phyloP scores from a whole-genome alignment of 2,888 invertebrate species.

The Melinaea menophilus region DNA sequence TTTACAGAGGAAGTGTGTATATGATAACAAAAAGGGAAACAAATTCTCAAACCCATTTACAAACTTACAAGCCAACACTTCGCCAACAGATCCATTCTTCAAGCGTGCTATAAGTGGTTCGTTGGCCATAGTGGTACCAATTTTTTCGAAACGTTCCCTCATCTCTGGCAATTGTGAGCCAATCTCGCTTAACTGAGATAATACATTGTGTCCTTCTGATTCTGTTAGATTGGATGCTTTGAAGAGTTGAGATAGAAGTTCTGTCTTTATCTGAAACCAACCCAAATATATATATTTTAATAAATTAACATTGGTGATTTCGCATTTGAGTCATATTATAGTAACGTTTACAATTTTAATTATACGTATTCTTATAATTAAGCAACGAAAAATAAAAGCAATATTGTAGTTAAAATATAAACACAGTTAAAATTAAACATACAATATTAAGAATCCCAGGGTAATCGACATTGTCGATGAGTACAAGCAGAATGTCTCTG shows the following conservation, averaged over 20 bases:
- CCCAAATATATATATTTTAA: background rate
- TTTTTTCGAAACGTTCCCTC: conserved; percentile 48
- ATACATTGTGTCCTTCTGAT: conserved; percentile 60
- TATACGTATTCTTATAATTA: too few species aligned
- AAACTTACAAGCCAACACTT: conserved; percentile 38
- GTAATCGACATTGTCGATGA: conserved; percentile 67
- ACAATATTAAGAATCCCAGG: conserved; percentile 56
- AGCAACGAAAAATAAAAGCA: background rate
- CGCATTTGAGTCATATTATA: too few species aligned
- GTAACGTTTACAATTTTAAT: too few species aligned
- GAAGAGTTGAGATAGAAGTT: conserved; percentile 66
- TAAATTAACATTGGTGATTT: background rate
- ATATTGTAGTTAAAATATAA: background rate
- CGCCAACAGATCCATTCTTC: conserved; percentile 49
- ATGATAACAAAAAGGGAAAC: too few species aligned
- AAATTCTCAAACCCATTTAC: background rate
- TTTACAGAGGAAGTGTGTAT: too few species aligned
- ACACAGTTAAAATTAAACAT: conserved; percentile 18
- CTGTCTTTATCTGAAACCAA: conserved; percentile 57
- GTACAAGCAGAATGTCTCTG: conserved; percentile 56
- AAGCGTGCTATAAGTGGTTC: conserved; percentile 58
- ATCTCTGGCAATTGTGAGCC: conserved; percentile 64
- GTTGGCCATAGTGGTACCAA: conserved; percentile 46
- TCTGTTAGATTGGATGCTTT: conserved; percentile 68
- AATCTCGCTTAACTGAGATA: conserved; percentile 61